Conservation (phyloP, 2,888 invertebrate genomes). For the Calameuta pallipes region DNA sequence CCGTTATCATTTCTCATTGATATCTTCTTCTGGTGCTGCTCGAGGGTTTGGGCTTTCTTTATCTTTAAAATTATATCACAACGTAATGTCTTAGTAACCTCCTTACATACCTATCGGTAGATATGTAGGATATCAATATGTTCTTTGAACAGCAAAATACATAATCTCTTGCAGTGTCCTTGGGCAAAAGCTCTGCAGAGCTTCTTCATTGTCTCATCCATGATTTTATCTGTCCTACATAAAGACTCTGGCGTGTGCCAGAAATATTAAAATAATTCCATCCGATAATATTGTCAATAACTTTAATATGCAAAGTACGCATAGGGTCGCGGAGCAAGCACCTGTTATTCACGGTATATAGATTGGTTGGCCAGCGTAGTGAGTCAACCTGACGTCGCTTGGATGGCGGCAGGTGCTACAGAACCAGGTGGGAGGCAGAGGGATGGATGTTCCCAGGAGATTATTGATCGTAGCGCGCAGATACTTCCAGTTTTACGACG, state of each 20-base stretch:
- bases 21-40: slow-evolving; percentile 1
- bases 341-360: slow-evolving; percentile 1
- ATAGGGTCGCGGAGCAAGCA: background rate
- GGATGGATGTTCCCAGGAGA: slow-evolving; percentile 63
- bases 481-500: slow-evolving; percentile 48
- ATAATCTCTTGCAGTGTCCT: background rate
- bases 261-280: background rate
- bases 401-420: slow-evolving; percentile 42
- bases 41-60: too few species aligned
- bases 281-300: background rate
- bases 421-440: slow-evolving; percentile 41
- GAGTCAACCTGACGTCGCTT: slow-evolving; percentile 22
- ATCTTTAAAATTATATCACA: background rate
- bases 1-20: slow-evolving; percentile 31
- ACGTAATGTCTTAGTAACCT: background rate
- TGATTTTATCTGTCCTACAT: background rate
- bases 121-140: background rate
- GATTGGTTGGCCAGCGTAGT: slow-evolving; percentile 7
- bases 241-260: background rate
- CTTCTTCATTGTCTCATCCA: background rate
- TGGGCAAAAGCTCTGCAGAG: background rate
- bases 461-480: slow-evolving; percentile 60
- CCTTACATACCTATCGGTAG: background rate
- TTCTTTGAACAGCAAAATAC: background rate
- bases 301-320: background rate